Conservation (phyloP, 2,797 vertebrate genomes). For the Microchirus variegatus region DNA sequence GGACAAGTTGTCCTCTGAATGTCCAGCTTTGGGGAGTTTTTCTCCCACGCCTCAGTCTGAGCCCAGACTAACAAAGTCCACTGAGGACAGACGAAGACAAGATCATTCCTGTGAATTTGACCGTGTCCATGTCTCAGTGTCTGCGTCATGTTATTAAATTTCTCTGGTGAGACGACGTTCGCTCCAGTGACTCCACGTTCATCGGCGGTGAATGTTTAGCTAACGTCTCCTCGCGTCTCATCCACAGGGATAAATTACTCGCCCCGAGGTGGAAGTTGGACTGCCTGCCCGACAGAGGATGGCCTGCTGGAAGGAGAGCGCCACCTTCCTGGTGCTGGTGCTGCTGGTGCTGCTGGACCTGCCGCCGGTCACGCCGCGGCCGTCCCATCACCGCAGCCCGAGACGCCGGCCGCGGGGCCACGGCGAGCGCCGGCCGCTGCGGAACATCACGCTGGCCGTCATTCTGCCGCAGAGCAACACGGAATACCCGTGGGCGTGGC, state of each 20-base stretch:
- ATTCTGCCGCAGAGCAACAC: constrained; percentile 87
- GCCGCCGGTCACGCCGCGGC: background rate
- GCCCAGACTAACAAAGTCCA: constrained; percentile 14
- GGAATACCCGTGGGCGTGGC: constrained; percentile 93
- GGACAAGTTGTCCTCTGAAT: no score
- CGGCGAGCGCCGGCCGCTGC: constrained; percentile 11
- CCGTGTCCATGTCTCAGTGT: constrained; percentile 2
- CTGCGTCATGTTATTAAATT: background rate
- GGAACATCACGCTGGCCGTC: constrained; percentile 86
- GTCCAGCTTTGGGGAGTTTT: constrained; percentile 26
- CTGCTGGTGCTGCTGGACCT: constrained; percentile 36
- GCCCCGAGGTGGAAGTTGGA: constrained; percentile 13
- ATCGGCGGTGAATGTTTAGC: constrained; percentile 12
- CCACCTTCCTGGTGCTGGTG: constrained; percentile 41
- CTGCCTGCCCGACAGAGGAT: constrained; percentile 52
- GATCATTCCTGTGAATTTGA: constrained; percentile 17
- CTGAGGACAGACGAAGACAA: constrained; percentile 16
- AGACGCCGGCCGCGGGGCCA: constrained; percentile 18
- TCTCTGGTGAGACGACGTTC: background rate
- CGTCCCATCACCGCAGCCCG: background rate
- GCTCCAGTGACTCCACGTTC: background rate
- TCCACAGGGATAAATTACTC: constrained; percentile 33
- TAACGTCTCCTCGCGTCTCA: constrained; percentile 27
- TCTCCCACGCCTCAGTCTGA: constrained; percentile 26
- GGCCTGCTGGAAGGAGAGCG: constrained; percentile 24